These are phyloP conservation scores for Turnix velox DNA, from an alignment of 2,113 vertebrate genomes.

Conservation along the genomic window DNA sequence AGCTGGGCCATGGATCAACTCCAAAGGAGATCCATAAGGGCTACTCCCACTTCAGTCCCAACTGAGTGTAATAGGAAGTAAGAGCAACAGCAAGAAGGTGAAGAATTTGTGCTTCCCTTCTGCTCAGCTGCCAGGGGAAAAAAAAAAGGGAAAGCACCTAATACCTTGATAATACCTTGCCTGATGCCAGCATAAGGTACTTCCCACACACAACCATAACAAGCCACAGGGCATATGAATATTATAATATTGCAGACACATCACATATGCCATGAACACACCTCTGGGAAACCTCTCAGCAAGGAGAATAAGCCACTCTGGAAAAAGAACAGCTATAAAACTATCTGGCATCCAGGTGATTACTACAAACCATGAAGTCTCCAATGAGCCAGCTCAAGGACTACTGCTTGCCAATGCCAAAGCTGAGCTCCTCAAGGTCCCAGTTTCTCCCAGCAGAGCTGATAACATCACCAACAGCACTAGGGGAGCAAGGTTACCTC, in stretches of 20 bases:
- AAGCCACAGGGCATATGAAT: background rate
- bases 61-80: rapidly evolving
- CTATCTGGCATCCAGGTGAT: background rate
- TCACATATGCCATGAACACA: background rate
- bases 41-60: background rate
- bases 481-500: rapidly evolving
- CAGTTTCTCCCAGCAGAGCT: background rate
- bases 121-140: background rate
- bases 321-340: background rate
- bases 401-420: background rate
- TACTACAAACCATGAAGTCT: background rate
- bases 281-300: background rate
- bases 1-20: background rate
- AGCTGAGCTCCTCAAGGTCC: background rate
- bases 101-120: background rate
- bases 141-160: background rate
- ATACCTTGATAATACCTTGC: background rate
- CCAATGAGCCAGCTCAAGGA: background rate
- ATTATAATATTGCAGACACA: background rate
- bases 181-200: background rate
- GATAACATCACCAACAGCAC: background rate
- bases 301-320: background rate
- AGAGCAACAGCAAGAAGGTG: background rate
- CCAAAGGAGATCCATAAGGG: rapidly evolving
- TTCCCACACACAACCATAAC: background rate